Evolutionary conservation across 2,113 vertebrate species (phyloP).

Genomic region (Sylvietta virens): DNA sequence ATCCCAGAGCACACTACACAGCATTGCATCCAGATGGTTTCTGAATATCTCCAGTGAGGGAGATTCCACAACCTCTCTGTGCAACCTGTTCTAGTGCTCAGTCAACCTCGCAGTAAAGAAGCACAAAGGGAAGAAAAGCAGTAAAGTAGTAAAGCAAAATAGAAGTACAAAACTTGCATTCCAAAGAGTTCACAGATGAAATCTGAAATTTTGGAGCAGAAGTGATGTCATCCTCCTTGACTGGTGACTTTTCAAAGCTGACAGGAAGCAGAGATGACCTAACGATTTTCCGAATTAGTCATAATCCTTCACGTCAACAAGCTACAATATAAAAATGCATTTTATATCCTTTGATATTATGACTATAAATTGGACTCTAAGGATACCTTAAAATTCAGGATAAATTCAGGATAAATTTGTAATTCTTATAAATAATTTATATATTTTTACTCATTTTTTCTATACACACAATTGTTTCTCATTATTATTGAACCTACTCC

Average conservation of each 20-base stretch:
- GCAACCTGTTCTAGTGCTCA: background rate
- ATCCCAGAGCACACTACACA: background rate
- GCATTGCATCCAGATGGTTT: background rate
- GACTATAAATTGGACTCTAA: background rate
- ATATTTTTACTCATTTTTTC: background rate
- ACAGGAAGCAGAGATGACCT: slow-evolving; percentile 22
- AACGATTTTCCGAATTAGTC: background rate
- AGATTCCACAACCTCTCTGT: background rate
- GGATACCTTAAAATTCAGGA: background rate
- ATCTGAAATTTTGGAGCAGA: background rate
- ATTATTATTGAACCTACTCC: background rate
- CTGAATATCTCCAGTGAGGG: background rate
- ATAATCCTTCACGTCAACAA: background rate
- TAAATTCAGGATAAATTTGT: background rate
- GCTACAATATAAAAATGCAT: background rate
- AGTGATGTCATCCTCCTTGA: background rate
- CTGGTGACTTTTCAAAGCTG: background rate
- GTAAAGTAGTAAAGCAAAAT: background rate
- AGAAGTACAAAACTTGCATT: background rate
- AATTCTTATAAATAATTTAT: background rate
- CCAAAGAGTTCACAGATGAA: background rate
- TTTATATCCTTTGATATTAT: background rate
- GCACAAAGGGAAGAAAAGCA: background rate
- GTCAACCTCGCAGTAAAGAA: background rate
- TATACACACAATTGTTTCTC: background rate